Evolutionary conservation across 2,888 invertebrate genomes (phyloP).

Genomic region (Eupithecia inturbata): DNA sequence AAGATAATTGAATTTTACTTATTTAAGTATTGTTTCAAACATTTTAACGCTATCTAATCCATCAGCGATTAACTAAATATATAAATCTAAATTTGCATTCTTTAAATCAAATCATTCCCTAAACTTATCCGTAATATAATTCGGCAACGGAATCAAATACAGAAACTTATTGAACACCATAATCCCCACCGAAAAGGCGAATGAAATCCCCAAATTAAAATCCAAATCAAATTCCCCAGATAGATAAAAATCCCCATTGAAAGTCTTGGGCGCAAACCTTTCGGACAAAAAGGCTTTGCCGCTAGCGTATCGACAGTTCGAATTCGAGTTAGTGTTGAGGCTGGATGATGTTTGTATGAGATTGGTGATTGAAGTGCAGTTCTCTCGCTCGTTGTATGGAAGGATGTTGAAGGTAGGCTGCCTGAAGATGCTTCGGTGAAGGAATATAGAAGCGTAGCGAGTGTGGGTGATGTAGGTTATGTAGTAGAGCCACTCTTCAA

Average conservation of each 20-base stretch:
- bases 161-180: slow-evolving; percentile 93
- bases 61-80: neutral
- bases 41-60: neutral
- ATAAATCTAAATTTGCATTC: neutral
- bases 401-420: slow-evolving; percentile 81
- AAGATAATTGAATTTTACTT: neutral
- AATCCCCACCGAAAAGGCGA: slow-evolving; percentile 92
- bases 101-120: slow-evolving; percentile 82
- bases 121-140: slow-evolving; percentile 94
- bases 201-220: slow-evolving; percentile 91
- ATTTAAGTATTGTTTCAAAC: neutral
- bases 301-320: slow-evolving; percentile 87
- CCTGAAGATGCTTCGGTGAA: slow-evolving; percentile 89
- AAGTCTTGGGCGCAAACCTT: slow-evolving; percentile 85
- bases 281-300: slow-evolving; percentile 89
- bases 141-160: slow-evolving; percentile 93
- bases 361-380: slow-evolving; percentile 82
- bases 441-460: slow-evolving; percentile 90
- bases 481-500: slow-evolving; percentile 92
- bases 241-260: slow-evolving; percentile 82
- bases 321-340: slow-evolving; percentile 78
- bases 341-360: slow-evolving; percentile 82
- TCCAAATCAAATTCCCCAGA: slow-evolving; percentile 87
- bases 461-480: slow-evolving; percentile 91
- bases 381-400: slow-evolving; percentile 79